phyloP scores from a whole-genome alignment of 2,888 invertebrate species.

The Malachius bipustulatus region DNA sequence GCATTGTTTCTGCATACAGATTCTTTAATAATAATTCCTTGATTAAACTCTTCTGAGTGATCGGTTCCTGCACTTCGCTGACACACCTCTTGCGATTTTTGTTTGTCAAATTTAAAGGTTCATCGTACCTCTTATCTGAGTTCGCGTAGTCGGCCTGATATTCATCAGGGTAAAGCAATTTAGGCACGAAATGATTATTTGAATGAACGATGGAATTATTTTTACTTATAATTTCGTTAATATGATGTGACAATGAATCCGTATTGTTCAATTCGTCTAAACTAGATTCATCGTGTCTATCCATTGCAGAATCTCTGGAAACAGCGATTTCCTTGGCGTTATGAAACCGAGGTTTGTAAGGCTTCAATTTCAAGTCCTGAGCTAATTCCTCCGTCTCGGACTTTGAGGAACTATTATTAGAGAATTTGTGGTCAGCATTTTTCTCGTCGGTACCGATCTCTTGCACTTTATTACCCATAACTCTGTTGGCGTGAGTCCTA shows the following conservation, averaged over 20 bases:
- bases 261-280: slow-evolving; percentile 23
- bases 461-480: slow-evolving; percentile 34
- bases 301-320: slow-evolving; percentile 11
- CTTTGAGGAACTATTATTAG: slow-evolving; percentile 4
- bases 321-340: slow-evolving; percentile 26
- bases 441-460: slow-evolving; percentile 17
- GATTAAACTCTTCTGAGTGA: slow-evolving; percentile 40
- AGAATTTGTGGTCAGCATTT: slow-evolving; percentile 14
- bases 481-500: slow-evolving; percentile 35
- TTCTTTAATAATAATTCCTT: slow-evolving; percentile 70
- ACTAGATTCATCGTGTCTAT: slow-evolving; percentile 23
- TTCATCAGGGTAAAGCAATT: not conserved
- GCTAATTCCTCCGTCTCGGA: slow-evolving; percentile 9
- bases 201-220: slow-evolving; percentile 50
- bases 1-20: slow-evolving; percentile 49
- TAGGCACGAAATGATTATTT: not conserved
- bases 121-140: slow-evolving; percentile 27
- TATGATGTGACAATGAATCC: slow-evolving; percentile 65
- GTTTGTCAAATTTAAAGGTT: slow-evolving; percentile 46
- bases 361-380: slow-evolving; percentile 18
- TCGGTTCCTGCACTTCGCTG: slow-evolving; percentile 34
- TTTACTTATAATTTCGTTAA: slow-evolving; percentile 79
- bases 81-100: slow-evolving; percentile 35
- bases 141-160: not conserved
- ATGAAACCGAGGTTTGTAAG: slow-evolving; percentile 42